Base-by-base conservation (phyloP, 2,797 vertebrate species). In the Falco peregrinus region DNA sequence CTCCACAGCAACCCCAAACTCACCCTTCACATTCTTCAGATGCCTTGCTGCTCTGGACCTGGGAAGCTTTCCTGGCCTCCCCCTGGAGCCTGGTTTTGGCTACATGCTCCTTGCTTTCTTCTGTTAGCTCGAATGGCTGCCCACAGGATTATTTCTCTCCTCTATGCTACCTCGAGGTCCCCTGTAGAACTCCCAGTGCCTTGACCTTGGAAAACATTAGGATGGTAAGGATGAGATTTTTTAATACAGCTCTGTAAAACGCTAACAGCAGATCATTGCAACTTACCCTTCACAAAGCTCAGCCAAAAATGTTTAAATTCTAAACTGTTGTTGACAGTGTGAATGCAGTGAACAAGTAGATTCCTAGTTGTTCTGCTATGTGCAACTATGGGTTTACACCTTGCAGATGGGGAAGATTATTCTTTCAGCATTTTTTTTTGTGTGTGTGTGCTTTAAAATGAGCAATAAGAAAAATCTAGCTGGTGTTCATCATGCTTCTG, bases 151-250 rank as follows among this genome's bases (percentile, higher is more conserved):
- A 10, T 25, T 89, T 69, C 13, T 76, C 41, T 78, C 31, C 15
- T 76, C 54, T 60, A 1, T 31, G 13, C 29, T 47, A 6, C 24
- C 47, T 51, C 0, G 0, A 53, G 47, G 33, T 65, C 14, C 35
- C 25, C 37, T 56, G 8, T 12, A 60, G 33, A 28, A 21, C 6
- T 89, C 39, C 41, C 78, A 47, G 5, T 17, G 9, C 6, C 31
- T 56, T 59, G 39, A 74, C 9, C 18, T 17, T 45, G 21, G 48
- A 41, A 60, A 89, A 60, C 0, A 0, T 45, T 37, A 60, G 12
- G 22, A 33, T 37, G 14, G 18, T 47, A 90, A 73, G 7, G 37
- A 24, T 47, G 29, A 82, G 5, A 10, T 31, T 59, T 83, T 76
- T 68, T 14, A 59, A 39, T 19, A 6, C 10, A 41, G 2, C 19